Evolutionary conservation across 2,113 vertebrate genomes (phyloP).

Genomic region (Cyprinodon brontotheroides): DNA sequence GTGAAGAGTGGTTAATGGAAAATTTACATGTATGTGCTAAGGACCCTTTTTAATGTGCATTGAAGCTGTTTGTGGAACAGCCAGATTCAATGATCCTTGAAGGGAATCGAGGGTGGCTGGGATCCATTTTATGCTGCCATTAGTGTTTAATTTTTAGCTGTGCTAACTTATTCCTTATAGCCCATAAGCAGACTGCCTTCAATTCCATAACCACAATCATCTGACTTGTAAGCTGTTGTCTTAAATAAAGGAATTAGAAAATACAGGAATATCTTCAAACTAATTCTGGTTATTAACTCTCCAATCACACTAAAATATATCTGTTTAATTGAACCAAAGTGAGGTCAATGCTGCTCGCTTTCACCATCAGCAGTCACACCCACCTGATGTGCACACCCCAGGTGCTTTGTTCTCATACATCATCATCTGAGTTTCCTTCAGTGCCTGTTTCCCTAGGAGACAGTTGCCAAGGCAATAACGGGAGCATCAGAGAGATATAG

Average conservation of each 20-base stretch:
- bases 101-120: conserved; percentile 25
- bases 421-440: conserved; percentile 31
- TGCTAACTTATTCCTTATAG: conserved; percentile 22
- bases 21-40: not conserved
- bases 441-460: conserved; percentile 63
- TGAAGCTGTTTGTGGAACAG: conserved; percentile 12
- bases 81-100: conserved; percentile 26
- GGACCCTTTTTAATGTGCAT: conserved; percentile 3
- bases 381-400: conserved; percentile 23
- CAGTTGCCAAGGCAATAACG: conserved; percentile 64
- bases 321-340: not conserved
- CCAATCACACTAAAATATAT: not conserved
- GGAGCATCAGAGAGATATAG: conserved; percentile 58
- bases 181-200: conserved; percentile 1
- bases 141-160: conserved; percentile 30
- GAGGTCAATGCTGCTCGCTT: not conserved
- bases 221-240: not conserved
- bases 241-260: not conserved
- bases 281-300: not conserved
- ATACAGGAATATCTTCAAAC: not conserved
- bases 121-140: conserved; percentile 41
- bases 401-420: conserved; percentile 47
- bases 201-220: not conserved
- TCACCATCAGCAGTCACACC: conserved; percentile 3
- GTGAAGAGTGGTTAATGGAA: conserved; percentile 4